phyloP scores from a whole-genome alignment of 2,888 invertebrate genomes.

The Parapristionchus giblindavisi region DNA sequence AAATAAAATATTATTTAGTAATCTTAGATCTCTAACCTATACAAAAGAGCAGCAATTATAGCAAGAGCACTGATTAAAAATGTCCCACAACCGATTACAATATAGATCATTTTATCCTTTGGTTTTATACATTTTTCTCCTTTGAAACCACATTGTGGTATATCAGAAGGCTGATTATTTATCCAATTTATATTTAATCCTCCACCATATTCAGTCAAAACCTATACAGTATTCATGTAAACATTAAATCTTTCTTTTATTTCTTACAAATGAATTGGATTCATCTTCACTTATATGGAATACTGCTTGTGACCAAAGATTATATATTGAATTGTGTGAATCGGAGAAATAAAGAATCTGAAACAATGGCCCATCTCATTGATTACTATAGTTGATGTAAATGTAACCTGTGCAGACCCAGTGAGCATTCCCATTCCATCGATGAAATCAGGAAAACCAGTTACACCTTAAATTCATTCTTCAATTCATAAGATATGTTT shows the following conservation, averaged over 20 bases:
- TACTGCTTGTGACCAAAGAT: constrained; percentile 26
- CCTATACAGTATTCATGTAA: neutral
- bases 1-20: neutral
- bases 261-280: neutral
- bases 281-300: neutral
- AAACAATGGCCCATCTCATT: neutral
- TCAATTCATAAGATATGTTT: too few relatives aligned
- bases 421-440: constrained; percentile 47
- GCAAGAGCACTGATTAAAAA: constrained; percentile 4
- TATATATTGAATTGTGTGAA: constrained; percentile 2
- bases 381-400: neutral
- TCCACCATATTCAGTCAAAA: constrained; percentile 6
- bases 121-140: constrained; percentile 30
- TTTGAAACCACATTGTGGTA: constrained; percentile 30
- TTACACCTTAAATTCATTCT: constrained; percentile 45
- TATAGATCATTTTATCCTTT: constrained; percentile 25
- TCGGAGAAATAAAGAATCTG: constrained; percentile 27
- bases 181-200: constrained; percentile 25
- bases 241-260: neutral
- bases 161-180: neutral
- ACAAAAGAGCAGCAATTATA: constrained; percentile 33
- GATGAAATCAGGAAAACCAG: constrained; percentile 49
- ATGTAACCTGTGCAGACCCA: constrained; percentile 32
- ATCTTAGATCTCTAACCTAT: constrained; percentile 1
- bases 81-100: neutral